Conservation (phyloP, 2,113 vertebrate genomes). For the Zeus faber region DNA sequence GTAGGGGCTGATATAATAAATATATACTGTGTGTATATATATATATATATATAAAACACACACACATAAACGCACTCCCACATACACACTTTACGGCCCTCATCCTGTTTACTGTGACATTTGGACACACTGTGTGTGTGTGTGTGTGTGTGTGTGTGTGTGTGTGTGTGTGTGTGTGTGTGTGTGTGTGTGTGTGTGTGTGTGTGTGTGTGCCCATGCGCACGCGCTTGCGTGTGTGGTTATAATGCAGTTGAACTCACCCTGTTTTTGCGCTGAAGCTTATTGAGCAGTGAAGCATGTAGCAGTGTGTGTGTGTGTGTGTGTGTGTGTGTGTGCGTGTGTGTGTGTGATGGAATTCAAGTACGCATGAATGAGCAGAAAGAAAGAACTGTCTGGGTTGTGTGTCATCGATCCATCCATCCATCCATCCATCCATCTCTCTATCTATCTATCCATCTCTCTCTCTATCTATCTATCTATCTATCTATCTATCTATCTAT, state of each 20-base stretch:
- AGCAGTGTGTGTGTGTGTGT: background rate
- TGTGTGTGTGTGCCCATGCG: background rate
- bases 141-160: constrained; percentile 6
- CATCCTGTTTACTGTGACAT: background rate
- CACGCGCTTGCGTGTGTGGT: no score
- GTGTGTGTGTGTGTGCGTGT: no score
- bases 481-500: background rate
- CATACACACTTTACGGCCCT: no score
- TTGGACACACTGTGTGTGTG: background rate
- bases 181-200: constrained; percentile 9
- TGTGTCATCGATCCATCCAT: background rate
- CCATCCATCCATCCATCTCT: background rate
- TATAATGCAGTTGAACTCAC: no score
- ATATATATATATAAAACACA: no score
- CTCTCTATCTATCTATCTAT: background rate
- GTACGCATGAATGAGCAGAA: background rate
- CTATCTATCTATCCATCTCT: no score
- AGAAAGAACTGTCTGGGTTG: background rate
- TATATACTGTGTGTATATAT: no score
- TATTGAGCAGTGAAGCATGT: no score
- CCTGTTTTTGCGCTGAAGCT: no score
- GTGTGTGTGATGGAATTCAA: background rate
- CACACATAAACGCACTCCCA: no score
- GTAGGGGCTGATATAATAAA: no score
- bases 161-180: constrained; percentile 7